A percentile compares a stretch with the other conserved stretches of the same genome.
Evolutionary conservation across 1,140 invertebrate genomes (phyloP).

Genomic region (Zaprionus ornatus): DNA sequence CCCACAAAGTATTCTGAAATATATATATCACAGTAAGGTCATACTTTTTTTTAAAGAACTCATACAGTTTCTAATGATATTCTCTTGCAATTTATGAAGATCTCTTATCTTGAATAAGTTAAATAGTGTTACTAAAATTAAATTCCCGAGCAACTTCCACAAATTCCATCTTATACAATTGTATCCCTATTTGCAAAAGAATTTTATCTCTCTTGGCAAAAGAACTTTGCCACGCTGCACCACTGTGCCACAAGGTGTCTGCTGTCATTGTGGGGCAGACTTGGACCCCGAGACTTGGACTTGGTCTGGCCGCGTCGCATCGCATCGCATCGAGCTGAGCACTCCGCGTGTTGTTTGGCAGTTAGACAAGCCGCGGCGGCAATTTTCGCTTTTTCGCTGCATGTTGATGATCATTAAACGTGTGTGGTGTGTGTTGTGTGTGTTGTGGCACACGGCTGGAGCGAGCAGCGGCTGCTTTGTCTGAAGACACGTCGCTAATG

Average conservation of each 20-base stretch:
- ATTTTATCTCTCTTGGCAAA: background rate
- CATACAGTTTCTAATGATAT: too few species aligned
- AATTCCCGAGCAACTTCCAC: background rate
- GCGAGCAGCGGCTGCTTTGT: constrained; percentile 7
- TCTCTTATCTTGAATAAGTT: too few species aligned
- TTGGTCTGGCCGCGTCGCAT: background rate
- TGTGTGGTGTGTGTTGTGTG: constrained; percentile 29
- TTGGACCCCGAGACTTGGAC: background rate
- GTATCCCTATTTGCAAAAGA: too few species aligned
- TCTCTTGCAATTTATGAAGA: too few species aligned
- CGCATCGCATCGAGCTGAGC: background rate
- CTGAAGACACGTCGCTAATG: constrained; percentile 68
- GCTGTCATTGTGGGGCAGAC: constrained; percentile 34
- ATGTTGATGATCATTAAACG: constrained; percentile 58
- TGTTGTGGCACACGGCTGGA: background rate
- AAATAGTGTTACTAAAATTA: too few species aligned
- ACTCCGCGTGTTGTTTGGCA: constrained; percentile 52
- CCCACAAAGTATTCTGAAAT: too few species aligned
- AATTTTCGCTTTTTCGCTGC: constrained; percentile 56
- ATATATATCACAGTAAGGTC: too few species aligned
- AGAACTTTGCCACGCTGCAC: background rate
- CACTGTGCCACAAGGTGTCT: constrained; percentile 40
- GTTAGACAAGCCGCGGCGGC: constrained; percentile 38
- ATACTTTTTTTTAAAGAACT: too few species aligned
- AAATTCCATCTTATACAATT: background rate